Percentiles rank a stretch among this genome's conserved stretches.
phyloP scores from a whole-genome alignment of 2,797 vertebrate genomes.

The Neostethus bicornis region DNA sequence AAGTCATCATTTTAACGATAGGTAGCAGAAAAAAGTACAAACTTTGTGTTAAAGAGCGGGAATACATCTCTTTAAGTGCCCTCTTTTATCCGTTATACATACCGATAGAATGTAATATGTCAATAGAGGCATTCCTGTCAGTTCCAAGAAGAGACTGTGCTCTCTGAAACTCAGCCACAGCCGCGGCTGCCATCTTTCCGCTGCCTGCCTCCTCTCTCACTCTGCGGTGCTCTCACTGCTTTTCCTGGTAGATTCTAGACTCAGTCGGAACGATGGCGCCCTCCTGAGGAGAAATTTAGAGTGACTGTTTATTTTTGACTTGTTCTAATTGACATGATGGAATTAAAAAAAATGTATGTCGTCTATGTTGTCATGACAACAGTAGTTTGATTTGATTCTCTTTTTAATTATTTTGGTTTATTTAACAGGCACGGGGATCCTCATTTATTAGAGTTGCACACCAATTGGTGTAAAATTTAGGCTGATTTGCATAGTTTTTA shows the following conservation, averaged over 20 bases:
- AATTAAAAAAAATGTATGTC: too few relatives aligned
- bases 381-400: too few relatives aligned
- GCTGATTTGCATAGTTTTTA: too few relatives aligned
- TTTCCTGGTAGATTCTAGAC: constrained; percentile 57
- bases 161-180: constrained; percentile 95
- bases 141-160: constrained; percentile 93
- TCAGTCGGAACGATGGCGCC: constrained; percentile 9
- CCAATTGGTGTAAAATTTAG: too few relatives aligned
- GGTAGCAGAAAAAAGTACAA: not conserved
- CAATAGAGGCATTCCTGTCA: constrained; percentile 92
- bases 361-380: too few relatives aligned
- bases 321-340: too few relatives aligned
- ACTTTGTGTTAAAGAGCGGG: not conserved
- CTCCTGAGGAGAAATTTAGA: not conserved
- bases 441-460: too few relatives aligned
- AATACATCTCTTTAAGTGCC: too few relatives aligned
- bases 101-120: constrained; percentile 95
- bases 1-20: constrained; percentile 11
- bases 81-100: constrained; percentile 47
- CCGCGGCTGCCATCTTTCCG: constrained; percentile 93
- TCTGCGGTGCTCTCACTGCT: constrained; percentile 14
- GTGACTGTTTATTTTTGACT: too few relatives aligned
- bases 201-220: constrained; percentile 69
- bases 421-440: too few relatives aligned
- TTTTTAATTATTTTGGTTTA: too few relatives aligned